A percentile compares a stretch with the other conserved stretches of the same genome.
Conservation (phyloP, 2,888 invertebrate genomes). For the Bombylius major region DNA sequence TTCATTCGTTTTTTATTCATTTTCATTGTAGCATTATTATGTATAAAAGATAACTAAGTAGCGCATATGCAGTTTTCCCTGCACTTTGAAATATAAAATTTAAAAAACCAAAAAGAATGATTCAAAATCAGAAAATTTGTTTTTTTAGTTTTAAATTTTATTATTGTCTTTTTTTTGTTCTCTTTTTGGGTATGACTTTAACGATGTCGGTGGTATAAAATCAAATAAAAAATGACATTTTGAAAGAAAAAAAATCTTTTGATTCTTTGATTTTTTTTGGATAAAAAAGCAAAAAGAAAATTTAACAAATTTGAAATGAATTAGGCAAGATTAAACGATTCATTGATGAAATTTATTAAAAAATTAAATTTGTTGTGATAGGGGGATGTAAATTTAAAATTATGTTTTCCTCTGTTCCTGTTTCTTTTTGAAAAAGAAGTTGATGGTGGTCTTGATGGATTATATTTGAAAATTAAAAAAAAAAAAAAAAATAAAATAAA, state of each 20-base stretch:
- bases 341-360: no score
- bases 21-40: not conserved
- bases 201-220: not conserved
- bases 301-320: not conserved
- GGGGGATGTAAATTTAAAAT: no score
- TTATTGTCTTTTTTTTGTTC: not conserved
- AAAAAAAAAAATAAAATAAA: no score
- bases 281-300: not conserved
- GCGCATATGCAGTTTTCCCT: constrained; percentile 9
- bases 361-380: no score
- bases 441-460: no score
- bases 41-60: constrained; percentile 2
- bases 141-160: not conserved
- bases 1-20: no score
- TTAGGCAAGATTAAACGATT: not conserved
- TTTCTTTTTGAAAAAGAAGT: no score
- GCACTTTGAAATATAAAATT: not conserved
- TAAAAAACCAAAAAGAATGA: not conserved
- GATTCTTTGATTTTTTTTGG: not conserved
- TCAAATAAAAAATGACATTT: not conserved
- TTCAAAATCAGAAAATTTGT: not conserved
- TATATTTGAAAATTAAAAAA: no score
- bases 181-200: not conserved
- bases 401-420: no score
- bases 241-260: not conserved